Evolutionary conservation across 2,888 invertebrate genomes (phyloP).

Genomic region (Lithophane ornitopus): DNA sequence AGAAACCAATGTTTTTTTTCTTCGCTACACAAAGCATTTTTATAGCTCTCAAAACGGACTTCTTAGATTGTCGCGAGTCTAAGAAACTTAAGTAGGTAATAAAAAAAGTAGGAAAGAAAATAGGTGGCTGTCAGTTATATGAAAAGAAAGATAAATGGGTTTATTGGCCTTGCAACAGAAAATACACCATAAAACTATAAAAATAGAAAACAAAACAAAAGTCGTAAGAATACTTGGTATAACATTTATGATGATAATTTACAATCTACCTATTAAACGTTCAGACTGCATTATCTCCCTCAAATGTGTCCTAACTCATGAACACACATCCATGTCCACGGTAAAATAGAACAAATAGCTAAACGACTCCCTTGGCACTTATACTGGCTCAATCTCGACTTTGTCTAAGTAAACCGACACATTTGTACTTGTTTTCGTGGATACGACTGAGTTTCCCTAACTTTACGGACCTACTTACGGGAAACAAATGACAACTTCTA

Average conservation of each 20-base stretch:
- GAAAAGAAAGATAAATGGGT: no score
- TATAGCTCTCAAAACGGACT: no score
- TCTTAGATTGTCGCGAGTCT: no score
- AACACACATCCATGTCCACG: conserved; percentile 1
- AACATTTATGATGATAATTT: not conserved
- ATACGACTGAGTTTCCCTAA: conserved; percentile 20
- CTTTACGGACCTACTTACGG: not conserved
- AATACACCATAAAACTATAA: no score
- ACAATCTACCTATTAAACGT: not conserved
- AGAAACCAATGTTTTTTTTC: no score
- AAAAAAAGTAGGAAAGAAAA: no score
- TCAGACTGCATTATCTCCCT: not conserved
- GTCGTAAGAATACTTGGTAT: no score
- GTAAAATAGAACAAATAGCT: conserved; percentile 26
- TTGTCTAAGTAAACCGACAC: conserved; percentile 28
- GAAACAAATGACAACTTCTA: not conserved
- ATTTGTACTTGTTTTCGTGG: conserved; percentile 19
- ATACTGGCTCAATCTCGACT: conserved; percentile 17
- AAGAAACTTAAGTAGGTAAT: not conserved
- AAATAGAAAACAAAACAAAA: not conserved
- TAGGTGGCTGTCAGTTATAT: no score
- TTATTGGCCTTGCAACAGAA: no score
- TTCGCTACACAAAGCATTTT: no score
- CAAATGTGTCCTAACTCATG: not conserved
- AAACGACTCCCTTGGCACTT: conserved; percentile 43